phyloP scores from a whole-genome alignment of 1,140 invertebrate species.

The Aphelenchoides avenae region DNA sequence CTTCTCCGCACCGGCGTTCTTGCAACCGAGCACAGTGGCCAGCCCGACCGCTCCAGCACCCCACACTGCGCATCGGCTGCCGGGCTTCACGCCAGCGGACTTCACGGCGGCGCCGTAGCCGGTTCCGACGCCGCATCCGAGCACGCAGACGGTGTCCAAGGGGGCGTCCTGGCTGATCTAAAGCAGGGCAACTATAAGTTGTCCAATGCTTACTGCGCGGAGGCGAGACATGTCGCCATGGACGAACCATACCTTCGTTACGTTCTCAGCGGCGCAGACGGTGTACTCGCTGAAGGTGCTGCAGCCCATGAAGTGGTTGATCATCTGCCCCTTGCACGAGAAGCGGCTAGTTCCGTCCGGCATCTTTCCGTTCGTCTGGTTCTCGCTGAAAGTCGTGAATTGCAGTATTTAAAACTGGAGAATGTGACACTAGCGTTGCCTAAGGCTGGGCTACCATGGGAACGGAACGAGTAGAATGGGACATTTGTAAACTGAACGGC shows the following conservation, averaged over 20 bases:
- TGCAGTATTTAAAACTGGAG: conserved; percentile 3
- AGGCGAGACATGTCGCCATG: conserved; percentile 69
- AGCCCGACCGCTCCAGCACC: conserved; percentile 90
- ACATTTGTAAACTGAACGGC: too few relatives aligned
- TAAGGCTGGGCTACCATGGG: too few relatives aligned
- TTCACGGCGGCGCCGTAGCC: conserved; percentile 80
- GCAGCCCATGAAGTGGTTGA: conserved; percentile 98
- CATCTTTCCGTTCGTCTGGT: conserved; percentile 70
- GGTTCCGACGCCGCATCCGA: conserved; percentile 81
- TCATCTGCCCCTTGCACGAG: conserved; percentile 78
- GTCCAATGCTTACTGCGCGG: conserved; percentile 82
- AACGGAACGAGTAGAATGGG: too few relatives aligned
- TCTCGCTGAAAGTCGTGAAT: conserved; percentile 48
- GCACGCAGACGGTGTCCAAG: conserved; percentile 81
- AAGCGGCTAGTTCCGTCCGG: conserved; percentile 87
- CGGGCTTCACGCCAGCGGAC: conserved; percentile 76
- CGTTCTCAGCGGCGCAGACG: too few relatives aligned
- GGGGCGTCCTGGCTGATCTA: conserved; percentile 70
- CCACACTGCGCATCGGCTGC: conserved; percentile 84
- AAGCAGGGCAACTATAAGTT: conserved; percentile 62
- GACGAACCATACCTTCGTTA: conserved; percentile 60
- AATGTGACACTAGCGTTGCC: too few relatives aligned
- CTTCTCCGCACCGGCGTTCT: conserved; percentile 77
- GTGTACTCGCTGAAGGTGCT: conserved; percentile 94
- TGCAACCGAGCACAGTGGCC: conserved; percentile 79